These are phyloP conservation scores for Nasonia oneida DNA, from an alignment of 2,888 invertebrate genomes.

Conservation along the genomic window DNA sequence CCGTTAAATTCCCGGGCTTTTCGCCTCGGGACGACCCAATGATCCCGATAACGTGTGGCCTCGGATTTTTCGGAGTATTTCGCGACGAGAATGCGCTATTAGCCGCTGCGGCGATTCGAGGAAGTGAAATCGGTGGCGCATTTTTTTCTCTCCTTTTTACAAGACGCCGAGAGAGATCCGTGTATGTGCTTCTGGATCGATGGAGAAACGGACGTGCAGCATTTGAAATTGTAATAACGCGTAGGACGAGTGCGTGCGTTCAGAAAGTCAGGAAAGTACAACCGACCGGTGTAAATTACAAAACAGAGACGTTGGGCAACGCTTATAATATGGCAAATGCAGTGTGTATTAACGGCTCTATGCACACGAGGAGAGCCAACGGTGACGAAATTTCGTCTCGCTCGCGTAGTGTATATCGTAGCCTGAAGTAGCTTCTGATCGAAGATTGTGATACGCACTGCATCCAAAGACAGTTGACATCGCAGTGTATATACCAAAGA, in stretches of 20 bases:
- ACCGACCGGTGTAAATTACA: conserved; percentile 50
- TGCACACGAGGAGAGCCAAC: conserved; percentile 6
- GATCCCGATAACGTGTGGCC: conserved; percentile 71
- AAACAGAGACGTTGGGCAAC: conserved; percentile 52
- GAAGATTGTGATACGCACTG: neutral
- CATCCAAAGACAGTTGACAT: neutral
- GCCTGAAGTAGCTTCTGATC: neutral
- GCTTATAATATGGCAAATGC: conserved; percentile 36
- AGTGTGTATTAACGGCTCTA: conserved; percentile 1
- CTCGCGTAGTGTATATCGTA: neutral
- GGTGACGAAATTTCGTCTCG: neutral
- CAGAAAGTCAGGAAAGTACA: conserved; percentile 24
- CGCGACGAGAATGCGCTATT: neutral
- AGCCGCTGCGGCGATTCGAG: neutral
- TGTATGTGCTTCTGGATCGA: neutral
- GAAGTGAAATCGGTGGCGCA: neutral
- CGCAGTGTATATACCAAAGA: neutral
- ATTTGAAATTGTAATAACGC: conserved; percentile 50
- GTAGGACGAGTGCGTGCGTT: conserved; percentile 32
- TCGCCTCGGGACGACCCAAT: conserved; percentile 69
- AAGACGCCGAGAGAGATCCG: too few species aligned
- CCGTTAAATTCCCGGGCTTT: conserved; percentile 26
- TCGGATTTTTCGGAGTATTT: conserved; percentile 47
- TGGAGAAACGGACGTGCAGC: conserved; percentile 17
- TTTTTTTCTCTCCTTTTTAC: neutral